phyloP scores from a whole-genome alignment of 2,797 vertebrate genomes.

The Catostomus latipinnis region DNA sequence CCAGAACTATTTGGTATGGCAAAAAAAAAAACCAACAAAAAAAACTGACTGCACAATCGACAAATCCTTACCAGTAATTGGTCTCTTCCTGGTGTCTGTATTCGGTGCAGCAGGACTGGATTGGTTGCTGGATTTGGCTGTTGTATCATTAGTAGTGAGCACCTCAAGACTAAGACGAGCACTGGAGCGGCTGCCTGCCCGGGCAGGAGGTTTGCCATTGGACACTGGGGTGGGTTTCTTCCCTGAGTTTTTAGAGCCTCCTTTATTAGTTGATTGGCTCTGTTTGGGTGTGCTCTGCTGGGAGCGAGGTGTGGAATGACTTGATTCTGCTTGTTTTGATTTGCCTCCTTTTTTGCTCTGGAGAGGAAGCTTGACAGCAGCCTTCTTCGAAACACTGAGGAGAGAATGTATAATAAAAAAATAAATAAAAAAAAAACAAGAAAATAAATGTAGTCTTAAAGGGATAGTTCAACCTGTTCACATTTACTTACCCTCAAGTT shows the following conservation, averaged over 20 bases:
- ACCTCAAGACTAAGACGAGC: conserved; percentile 81
- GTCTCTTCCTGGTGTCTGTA: conserved; percentile 81
- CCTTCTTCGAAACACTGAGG: conserved; percentile 79
- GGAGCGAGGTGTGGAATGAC: conserved; percentile 75
- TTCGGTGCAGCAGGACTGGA: conserved; percentile 70
- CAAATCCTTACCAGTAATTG: conserved; percentile 74
- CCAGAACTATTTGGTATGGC: too few relatives aligned
- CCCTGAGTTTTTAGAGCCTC: conserved; percentile 77
- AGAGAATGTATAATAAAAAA: conserved; percentile 30
- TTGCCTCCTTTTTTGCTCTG: conserved; percentile 77
- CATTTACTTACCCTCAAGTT: too few relatives aligned
- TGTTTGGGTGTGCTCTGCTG: conserved; percentile 78
- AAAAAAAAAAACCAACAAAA: too few relatives aligned
- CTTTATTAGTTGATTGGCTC: conserved; percentile 72
- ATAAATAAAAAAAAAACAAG: neutral
- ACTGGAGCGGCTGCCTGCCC: conserved; percentile 75
- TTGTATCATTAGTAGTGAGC: conserved; percentile 69
- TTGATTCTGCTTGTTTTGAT: conserved; percentile 71
- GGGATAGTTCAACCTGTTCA: too few relatives aligned
- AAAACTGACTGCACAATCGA: too few relatives aligned
- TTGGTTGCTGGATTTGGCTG: conserved; percentile 70
- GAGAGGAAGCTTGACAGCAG: conserved; percentile 79
- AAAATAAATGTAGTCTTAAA: neutral
- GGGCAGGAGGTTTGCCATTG: conserved; percentile 75
- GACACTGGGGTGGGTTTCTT: conserved; percentile 78